A percentile compares a stretch with the other conserved stretches of the same genome.
Conservation (phyloP, 2,797 vertebrate species). For the Myripristis murdjan region DNA sequence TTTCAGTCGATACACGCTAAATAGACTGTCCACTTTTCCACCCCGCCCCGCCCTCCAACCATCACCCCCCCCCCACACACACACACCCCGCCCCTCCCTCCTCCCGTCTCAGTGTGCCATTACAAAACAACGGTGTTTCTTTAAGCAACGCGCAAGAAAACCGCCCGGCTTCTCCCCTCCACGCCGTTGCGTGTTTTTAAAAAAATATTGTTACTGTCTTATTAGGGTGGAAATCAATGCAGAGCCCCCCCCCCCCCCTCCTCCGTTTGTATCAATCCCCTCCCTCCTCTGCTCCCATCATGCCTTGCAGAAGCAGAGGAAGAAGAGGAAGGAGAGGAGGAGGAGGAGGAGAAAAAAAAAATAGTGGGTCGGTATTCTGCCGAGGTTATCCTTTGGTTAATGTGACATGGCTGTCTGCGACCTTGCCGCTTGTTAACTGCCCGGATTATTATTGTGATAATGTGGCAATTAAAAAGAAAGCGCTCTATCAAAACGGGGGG, state of each 20-base stretch:
- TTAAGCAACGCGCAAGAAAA: conserved; percentile 48
- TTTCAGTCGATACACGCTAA: conserved; percentile 83
- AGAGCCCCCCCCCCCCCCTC: conserved; percentile 46
- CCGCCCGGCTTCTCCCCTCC: neutral
- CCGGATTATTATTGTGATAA: conserved; percentile 87
- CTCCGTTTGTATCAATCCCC: conserved; percentile 26
- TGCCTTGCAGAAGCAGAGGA: conserved; percentile 49
- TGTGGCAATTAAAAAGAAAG: conserved; percentile 85
- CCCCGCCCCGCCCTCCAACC: conserved; percentile 25
- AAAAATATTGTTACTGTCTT: conserved; percentile 74
- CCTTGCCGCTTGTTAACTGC: conserved; percentile 84
- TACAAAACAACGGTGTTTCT: conserved; percentile 64
- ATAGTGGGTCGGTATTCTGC: conserved; percentile 38
- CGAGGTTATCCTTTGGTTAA: conserved; percentile 87
- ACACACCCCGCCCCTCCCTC: conserved; percentile 11
- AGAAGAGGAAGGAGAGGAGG: neutral
- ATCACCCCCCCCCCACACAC: conserved; percentile 25
- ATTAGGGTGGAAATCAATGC: conserved; percentile 78
- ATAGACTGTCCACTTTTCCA: conserved; percentile 63
- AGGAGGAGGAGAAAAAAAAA: conserved; percentile 11
- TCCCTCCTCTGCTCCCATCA: conserved; percentile 54
- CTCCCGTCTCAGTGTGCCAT: conserved; percentile 34
- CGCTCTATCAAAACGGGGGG: conserved; percentile 72
- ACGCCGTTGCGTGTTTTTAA: conserved; percentile 63
- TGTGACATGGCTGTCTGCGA: conserved; percentile 87